Evolutionary conservation across 2,113 vertebrate genomes (phyloP), one percentile per base, ranked within the genome.

Genomic region (Phrynosoma platyrhinos): DNA sequence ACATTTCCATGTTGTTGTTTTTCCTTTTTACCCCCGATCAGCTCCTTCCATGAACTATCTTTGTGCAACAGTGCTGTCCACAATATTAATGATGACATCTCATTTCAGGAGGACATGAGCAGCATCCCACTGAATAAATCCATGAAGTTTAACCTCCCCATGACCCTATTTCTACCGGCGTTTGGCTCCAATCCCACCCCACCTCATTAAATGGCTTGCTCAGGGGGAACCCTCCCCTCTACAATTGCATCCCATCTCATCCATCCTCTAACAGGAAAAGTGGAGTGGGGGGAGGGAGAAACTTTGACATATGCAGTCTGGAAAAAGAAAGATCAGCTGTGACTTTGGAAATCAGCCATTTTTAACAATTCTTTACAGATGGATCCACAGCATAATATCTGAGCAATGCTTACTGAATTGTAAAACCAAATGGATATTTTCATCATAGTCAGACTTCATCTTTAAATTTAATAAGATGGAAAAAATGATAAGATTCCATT

Each of bases 1-100:
- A 18, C n/a, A 92, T 86, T 90, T 94, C 85, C 75, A 84, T 89
- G 90, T 21, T 23, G 53, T 13, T 58, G 27, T 32, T 75, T 53
- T 23, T 66, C 81, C 62, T 88, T 14, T 82, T 64, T 13, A 91
- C 23, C 40, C 16, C 13, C 2, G 32, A 53, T 14, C 5, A n/a
- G 74, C 27, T 86, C 82, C 88, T 91, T 91, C 89, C 87, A 82
- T 0, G 0, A 89, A 89, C 25, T 85, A 84, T 84, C 42, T 2
- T 88, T 87, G 83, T 79, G 89, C 90, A 95, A 88, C 87, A 86
- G 80, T 87, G 88, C 86, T 91, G 93, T 90, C 93, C 92, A 94
- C 94, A 92, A 94, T 91, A 92, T 95, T 94, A 94, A 96, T 93
- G 90, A 94, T 95, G 91, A 94, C 92, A 95, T 93, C 92, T 95